Evolutionary conservation across 2,888 invertebrate species (phyloP), one percentile per base, ranked within the genome.

Genomic region (Strigamia crassipes): DNA sequence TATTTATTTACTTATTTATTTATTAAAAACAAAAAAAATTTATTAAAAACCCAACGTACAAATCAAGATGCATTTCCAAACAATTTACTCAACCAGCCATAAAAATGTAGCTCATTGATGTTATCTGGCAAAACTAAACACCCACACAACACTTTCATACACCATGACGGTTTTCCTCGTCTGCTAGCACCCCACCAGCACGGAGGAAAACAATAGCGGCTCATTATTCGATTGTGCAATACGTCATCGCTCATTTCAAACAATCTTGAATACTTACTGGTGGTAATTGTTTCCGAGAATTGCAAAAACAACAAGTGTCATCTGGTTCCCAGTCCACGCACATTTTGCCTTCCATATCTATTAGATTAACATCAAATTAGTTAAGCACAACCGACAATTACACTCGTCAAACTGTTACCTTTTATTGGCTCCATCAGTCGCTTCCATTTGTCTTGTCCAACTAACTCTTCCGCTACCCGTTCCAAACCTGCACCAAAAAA

Each of bases 381-480:
- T 41, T 3, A 41, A 41, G 41, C 78, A 13, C 34, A 3, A 41
- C 21, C 23, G 1, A 27, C 4, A 27, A 13, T 15, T 8, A 41
- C n/a, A 78, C 0, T 21, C 78, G 21, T 78, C n/a, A 38, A 78
- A 78, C 10, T 78, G 8, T 15, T 82, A 83, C 80, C 82, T 79
- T 66, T 79, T 82, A 84, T 83, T 80, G 84, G 84, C 79, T 83
- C 82, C 56, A 81, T 83, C 79, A 85, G 81, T 80, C 84, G 84
- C 82, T 82, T 84, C 85, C 85, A 85, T 83, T 83, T 84, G 82
- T 84, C 83, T 81, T 83, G 82, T 82, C 85, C 85, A 83, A 85
- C 84, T 42, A 85, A 79, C 82, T 85, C 85, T 83, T 85, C 85
- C 27, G 85, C 85, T 42, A 85, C 83, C 56, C 85, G 83, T 83